Conservation (phyloP, 2,888 invertebrate genomes). For the Acleris literana region DNA sequence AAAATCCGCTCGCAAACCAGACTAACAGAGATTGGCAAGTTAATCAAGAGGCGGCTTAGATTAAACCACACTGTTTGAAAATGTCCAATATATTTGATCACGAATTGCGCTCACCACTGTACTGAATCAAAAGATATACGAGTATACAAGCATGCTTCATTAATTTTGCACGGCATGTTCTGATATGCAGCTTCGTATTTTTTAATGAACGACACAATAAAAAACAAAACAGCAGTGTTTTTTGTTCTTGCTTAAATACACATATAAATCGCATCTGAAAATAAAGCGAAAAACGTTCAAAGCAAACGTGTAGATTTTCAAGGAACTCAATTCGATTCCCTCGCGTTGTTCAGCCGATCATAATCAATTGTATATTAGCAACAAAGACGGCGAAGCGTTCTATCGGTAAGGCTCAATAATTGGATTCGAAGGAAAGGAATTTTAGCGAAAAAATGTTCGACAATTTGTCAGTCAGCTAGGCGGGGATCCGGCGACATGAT, state of each 20-base stretch:
- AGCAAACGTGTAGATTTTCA: slow-evolving; percentile 38
- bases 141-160: background rate
- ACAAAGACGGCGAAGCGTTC: slow-evolving; percentile 55
- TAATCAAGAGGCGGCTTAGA: slow-evolving; percentile 36
- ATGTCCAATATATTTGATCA: slow-evolving; percentile 14
- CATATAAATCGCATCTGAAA: slow-evolving; percentile 31
- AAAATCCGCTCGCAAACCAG: slow-evolving; percentile 9
- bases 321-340: slow-evolving; percentile 40
- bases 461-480: slow-evolving; percentile 75
- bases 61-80: slow-evolving; percentile 26
- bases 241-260: slow-evolving; percentile 10
- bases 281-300: slow-evolving; percentile 35
- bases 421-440: slow-evolving; percentile 72
- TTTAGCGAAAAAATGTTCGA: slow-evolving; percentile 73
- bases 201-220: background rate
- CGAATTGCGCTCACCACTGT: background rate
- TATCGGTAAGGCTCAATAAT: slow-evolving; percentile 69
- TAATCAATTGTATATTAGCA: slow-evolving; percentile 42
- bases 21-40: slow-evolving; percentile 36
- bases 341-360: slow-evolving; percentile 40
- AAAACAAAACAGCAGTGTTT: background rate
- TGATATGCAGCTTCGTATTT: background rate
- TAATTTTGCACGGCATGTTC: background rate
- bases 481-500: slow-evolving; percentile 67
- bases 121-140: background rate